Conservation (phyloP, 2,797 vertebrate genomes). For the Paramormyrops hopkinsi region DNA sequence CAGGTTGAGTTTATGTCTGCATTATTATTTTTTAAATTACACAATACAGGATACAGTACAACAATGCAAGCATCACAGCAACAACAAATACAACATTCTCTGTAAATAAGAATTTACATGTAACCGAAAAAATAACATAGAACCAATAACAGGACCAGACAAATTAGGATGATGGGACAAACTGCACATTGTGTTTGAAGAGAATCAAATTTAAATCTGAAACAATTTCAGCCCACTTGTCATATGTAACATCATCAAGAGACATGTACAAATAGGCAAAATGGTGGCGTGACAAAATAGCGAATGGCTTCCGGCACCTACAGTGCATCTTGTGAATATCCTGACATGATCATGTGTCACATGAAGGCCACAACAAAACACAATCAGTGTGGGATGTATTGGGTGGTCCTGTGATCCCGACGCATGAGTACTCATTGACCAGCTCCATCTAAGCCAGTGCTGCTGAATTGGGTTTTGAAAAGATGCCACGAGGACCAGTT, state of each 20-base stretch:
- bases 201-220: background rate
- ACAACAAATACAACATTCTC: background rate
- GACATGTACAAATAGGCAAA: background rate
- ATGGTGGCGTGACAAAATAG: background rate
- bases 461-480: background rate
- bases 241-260: background rate
- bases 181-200: background rate
- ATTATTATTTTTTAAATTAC: background rate
- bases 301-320: background rate
- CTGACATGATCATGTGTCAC: background rate
- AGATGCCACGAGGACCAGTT: background rate
- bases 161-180: background rate
- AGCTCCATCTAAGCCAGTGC: background rate
- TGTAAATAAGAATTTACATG: background rate
- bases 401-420: background rate
- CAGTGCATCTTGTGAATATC: background rate
- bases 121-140: background rate
- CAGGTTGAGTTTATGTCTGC: background rate
- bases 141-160: background rate
- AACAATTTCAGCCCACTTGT: background rate
- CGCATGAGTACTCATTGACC: background rate
- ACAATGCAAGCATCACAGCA: background rate
- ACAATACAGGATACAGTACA: background rate
- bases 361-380: background rate
- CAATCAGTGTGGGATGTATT: background rate